A percentile compares a stretch with the other conserved stretches of the same genome.
Evolutionary conservation across 2,888 invertebrate genomes (phyloP).

Genomic region (Orchesellides sinensis): DNA sequence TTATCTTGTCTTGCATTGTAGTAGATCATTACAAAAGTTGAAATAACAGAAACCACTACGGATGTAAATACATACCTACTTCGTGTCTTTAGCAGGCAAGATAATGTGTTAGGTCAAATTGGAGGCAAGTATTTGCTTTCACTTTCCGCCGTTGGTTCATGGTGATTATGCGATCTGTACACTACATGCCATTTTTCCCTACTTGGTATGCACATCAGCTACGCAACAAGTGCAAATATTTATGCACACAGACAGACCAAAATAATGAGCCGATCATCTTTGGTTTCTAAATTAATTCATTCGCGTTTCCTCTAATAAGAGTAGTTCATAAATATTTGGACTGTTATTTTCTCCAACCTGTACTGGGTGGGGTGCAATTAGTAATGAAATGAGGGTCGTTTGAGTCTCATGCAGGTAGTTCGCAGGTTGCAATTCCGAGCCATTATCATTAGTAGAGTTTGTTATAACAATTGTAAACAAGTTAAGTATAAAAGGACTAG

Average conservation of each 20-base stretch:
- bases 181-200: background rate
- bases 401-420: background rate
- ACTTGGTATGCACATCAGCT: conserved; percentile 13
- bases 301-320: background rate
- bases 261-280: background rate
- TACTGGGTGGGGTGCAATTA: background rate
- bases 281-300: background rate
- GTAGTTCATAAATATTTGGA: background rate
- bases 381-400: background rate
- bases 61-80: too few species aligned
- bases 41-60: too few species aligned
- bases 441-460: background rate
- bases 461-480: too few species aligned
- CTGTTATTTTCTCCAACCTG: background rate
- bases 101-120: background rate
- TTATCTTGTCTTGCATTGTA: too few species aligned
- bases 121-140: background rate
- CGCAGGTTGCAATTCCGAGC: background rate
- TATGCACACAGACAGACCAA: background rate
- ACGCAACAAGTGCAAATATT: conserved; percentile 8
- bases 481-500: background rate
- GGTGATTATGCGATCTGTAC: too few species aligned
- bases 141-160: background rate
- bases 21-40: too few species aligned
- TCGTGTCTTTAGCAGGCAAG: too few species aligned